These are phyloP conservation scores for Stenchaetothrips biformis DNA, from an alignment of 2,888 invertebrate genomes.

Conservation along the genomic window DNA sequence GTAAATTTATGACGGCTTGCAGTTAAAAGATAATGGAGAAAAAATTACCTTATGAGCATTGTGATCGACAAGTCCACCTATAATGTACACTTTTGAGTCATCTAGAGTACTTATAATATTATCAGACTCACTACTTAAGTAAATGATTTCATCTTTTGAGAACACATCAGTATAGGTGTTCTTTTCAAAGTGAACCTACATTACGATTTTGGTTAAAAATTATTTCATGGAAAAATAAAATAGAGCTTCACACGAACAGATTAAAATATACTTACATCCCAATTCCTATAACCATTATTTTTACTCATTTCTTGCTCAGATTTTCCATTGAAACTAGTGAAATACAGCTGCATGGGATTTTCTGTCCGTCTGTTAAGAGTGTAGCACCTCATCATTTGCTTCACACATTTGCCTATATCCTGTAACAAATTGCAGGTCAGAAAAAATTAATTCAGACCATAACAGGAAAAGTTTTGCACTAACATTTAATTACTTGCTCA, in stretches of 20 bases:
- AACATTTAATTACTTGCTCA: slow-evolving; percentile 28
- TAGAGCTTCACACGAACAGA: background rate
- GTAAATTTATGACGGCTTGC: slow-evolving; percentile 22
- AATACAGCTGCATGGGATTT: slow-evolving; percentile 74
- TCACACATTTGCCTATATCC: slow-evolving; percentile 82
- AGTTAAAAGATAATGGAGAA: slow-evolving; percentile 26
- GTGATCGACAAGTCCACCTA: slow-evolving; percentile 97
- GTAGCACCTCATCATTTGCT: slow-evolving; percentile 86
- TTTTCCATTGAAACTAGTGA: slow-evolving; percentile 73
- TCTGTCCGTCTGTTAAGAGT: slow-evolving; percentile 78
- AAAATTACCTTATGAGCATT: slow-evolving; percentile 78
- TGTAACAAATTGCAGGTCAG: slow-evolving; percentile 40
- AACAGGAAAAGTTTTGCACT: background rate
- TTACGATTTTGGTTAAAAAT: slow-evolving; percentile 33
- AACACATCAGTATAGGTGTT: slow-evolving; percentile 66
- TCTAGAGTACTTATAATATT: slow-evolving; percentile 72
- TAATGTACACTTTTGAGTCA: slow-evolving; percentile 78
- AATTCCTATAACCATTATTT: slow-evolving; percentile 83
- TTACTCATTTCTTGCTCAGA: slow-evolving; percentile 68
- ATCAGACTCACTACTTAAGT: slow-evolving; percentile 90
- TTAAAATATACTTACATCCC: slow-evolving; percentile 68
- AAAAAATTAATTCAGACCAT: background rate
- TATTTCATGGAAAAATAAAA: slow-evolving; percentile 8
- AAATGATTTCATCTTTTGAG: slow-evolving; percentile 73
- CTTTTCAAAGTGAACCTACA: slow-evolving; percentile 64